A percentile compares a stretch with the other conserved stretches of the same genome.
Evolutionary conservation across 2,888 invertebrate species (phyloP).

Genomic region (Caenorhabditis imperialis): DNA sequence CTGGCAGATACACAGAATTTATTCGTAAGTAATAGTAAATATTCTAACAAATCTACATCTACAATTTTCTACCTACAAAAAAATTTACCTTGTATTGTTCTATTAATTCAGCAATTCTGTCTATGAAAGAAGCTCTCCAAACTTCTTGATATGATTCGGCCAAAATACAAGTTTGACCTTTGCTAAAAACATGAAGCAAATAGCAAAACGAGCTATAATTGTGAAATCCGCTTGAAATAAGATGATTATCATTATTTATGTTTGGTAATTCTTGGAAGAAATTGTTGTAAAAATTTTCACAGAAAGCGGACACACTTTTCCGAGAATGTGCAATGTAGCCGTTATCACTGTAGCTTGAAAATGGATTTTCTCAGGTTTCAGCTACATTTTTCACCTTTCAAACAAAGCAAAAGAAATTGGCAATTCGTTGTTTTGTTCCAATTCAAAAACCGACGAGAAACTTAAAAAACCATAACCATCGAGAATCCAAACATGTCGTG

Average conservation of each 20-base stretch:
- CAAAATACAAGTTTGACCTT: constrained; percentile 54
- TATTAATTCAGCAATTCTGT: constrained; percentile 55
- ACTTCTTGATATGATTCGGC: constrained; percentile 54
- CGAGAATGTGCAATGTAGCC: constrained; percentile 46
- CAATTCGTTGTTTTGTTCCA: neutral
- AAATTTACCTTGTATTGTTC: constrained; percentile 54
- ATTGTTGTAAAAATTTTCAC: constrained; percentile 43
- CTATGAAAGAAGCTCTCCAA: constrained; percentile 59
- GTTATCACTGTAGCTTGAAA: constrained; percentile 10
- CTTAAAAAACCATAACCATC: constrained; percentile 60
- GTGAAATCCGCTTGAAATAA: constrained; percentile 55
- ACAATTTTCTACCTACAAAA: too few relatives aligned
- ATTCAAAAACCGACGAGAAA: constrained; percentile 32
- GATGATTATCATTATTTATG: constrained; percentile 33
- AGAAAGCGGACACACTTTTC: constrained; percentile 33
- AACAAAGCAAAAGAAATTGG: neutral
- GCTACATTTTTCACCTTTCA: neutral
- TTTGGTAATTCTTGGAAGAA: constrained; percentile 32
- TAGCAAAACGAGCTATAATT: constrained; percentile 50
- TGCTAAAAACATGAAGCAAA: constrained; percentile 35
- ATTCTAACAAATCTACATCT: too few relatives aligned
- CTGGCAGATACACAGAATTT: too few relatives aligned
- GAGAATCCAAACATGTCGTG: constrained; percentile 54
- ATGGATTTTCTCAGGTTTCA: neutral
- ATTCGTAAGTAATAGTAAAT: too few relatives aligned